Percentiles rank a stretch among this genome's conserved stretches.
Conservation (phyloP, 2,888 invertebrate species). For the Temnothorax ravouxi region DNA sequence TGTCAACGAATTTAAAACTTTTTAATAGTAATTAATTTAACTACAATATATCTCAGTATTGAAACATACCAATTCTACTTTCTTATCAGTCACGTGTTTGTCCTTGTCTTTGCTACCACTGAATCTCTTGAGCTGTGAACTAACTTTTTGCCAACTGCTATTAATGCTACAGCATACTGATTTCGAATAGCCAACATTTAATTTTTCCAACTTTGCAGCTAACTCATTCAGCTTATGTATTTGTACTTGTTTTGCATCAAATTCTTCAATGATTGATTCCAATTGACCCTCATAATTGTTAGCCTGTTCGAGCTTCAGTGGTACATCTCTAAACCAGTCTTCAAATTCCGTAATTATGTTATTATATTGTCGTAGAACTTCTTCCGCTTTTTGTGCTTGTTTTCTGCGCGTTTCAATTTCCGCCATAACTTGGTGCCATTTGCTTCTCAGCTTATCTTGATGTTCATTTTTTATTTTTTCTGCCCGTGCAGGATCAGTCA, state of each 20-base stretch:
- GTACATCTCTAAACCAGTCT: slow-evolving; percentile 86
- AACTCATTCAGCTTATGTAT: slow-evolving; percentile 87
- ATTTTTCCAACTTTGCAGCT: slow-evolving; percentile 87
- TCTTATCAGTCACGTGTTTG: slow-evolving; percentile 84
- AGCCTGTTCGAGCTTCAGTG: slow-evolving; percentile 86
- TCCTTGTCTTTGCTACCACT: slow-evolving; percentile 86
- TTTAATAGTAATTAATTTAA: slow-evolving; percentile 24
- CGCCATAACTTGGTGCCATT: slow-evolving; percentile 90
- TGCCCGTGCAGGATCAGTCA: slow-evolving; percentile 87
- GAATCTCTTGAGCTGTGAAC: slow-evolving; percentile 86
- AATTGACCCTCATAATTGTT: slow-evolving; percentile 87
- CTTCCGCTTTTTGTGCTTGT: slow-evolving; percentile 88
- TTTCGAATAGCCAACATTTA: slow-evolving; percentile 87
- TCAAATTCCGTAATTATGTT: slow-evolving; percentile 86
- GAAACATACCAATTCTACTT: slow-evolving; percentile 82
- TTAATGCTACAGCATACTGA: slow-evolving; percentile 86
- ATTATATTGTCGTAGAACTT: slow-evolving; percentile 87
- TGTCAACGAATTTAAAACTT: not conserved
- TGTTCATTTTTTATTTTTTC: slow-evolving; percentile 88
- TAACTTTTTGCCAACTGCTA: slow-evolving; percentile 86
- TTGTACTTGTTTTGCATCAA: slow-evolving; percentile 86
- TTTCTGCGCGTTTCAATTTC: slow-evolving; percentile 88
- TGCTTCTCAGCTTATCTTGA: slow-evolving; percentile 89
- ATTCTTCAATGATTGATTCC: slow-evolving; percentile 86
- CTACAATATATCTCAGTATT: not conserved